Conservation (phyloP, 2,113 vertebrate genomes). For the Pontoporia blainvillei region DNA sequence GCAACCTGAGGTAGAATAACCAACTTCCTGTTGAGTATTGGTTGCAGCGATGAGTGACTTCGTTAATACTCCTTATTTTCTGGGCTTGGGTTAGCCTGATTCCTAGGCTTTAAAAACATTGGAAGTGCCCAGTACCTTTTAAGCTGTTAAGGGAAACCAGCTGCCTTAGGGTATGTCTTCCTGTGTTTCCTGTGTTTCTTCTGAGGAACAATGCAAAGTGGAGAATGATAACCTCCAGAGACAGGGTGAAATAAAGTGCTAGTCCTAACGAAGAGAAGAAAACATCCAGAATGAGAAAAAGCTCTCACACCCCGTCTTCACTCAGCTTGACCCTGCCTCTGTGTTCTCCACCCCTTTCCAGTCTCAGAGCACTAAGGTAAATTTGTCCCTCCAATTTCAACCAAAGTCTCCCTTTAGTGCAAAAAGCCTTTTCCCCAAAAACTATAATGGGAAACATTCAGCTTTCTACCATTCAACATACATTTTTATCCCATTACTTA, state of each 20-base stretch:
- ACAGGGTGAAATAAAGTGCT: neutral
- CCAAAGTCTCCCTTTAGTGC: neutral
- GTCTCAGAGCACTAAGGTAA: neutral
- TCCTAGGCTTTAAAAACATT: neutral
- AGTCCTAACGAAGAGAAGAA: constrained; percentile 11
- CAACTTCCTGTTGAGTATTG: neutral
- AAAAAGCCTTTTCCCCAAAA: neutral
- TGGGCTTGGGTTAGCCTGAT: neutral
- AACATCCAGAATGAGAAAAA: neutral
- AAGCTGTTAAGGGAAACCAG: neutral
- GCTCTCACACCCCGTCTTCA: neutral
- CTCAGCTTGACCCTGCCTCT: neutral
- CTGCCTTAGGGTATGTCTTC: constrained; percentile 53
- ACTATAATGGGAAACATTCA: neutral
- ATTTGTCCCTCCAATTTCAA: neutral
- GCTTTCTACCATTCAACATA: neutral
- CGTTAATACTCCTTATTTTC: neutral
- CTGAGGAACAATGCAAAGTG: constrained; percentile 42
- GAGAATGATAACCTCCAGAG: constrained; percentile 45
- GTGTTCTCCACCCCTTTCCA: neutral
- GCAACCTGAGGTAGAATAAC: neutral
- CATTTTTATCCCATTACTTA: constrained; percentile 29
- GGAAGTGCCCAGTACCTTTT: neutral
- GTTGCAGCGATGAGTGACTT: neutral
- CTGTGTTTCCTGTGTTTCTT: constrained; percentile 63